Percentiles rank a stretch among this genome's conserved stretches.
Conservation (phyloP, 2,888 invertebrate genomes). For the Hoplodrina ambigua region DNA sequence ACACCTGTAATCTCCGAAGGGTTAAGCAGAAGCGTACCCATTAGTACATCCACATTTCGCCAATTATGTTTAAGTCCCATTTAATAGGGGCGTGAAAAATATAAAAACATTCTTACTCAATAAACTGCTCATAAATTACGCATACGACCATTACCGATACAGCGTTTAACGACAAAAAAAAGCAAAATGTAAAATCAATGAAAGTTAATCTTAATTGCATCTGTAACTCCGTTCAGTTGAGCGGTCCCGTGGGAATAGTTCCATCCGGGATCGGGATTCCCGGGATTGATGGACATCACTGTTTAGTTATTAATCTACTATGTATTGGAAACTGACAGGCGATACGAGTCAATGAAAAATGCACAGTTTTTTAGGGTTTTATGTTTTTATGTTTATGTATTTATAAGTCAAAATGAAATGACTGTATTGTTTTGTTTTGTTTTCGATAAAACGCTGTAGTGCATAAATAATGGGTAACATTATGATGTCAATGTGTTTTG, state of each 20-base stretch:
- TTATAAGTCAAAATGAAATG: not conserved
- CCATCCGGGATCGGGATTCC: constrained; percentile 39
- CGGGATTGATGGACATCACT: constrained; percentile 31
- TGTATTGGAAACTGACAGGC: constrained; percentile 26
- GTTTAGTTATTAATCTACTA: constrained; percentile 46
- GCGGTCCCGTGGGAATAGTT: constrained; percentile 47
- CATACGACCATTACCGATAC: constrained; percentile 12
- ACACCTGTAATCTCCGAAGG: no score
- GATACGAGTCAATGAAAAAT: constrained; percentile 12
- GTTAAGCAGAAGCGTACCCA: no score
- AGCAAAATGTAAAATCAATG: constrained; percentile 16
- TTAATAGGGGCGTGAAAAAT: not conserved
- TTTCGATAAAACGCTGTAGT: not conserved
- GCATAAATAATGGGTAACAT: no score
- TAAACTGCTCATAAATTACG: constrained; percentile 5
- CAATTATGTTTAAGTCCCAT: no score
- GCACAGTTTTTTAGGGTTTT: not conserved
- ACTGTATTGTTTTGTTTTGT: not conserved
- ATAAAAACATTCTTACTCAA: not conserved
- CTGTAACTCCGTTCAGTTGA: constrained; percentile 33
- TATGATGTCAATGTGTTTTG: not conserved
- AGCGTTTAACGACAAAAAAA: constrained; percentile 12
- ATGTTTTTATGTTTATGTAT: not conserved
- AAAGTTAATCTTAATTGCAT: constrained; percentile 60
- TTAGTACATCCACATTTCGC: no score